These are phyloP conservation scores for Perithous albicinctus DNA, from an alignment of 2,888 invertebrate species.

Conservation along the genomic window DNA sequence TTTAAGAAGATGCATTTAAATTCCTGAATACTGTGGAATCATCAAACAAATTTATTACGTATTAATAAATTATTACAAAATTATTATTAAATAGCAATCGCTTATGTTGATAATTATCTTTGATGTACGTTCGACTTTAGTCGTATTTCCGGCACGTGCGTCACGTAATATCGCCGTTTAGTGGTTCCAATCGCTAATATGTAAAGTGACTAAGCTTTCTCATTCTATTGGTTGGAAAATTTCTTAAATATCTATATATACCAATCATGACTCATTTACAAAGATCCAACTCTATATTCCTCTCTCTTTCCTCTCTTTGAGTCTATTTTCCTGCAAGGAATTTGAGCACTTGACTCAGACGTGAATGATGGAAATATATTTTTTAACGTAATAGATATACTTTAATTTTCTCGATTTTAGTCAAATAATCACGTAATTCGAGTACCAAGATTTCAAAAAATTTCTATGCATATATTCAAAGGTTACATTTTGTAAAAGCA, in stretches of 20 bases:
- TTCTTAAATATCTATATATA: background rate
- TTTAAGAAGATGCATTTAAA: too few species aligned
- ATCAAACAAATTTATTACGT: constrained; percentile 10
- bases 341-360: background rate
- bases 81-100: constrained; percentile 3
- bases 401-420: too few species aligned
- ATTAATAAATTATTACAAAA: too few species aligned
- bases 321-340: constrained; percentile 3
- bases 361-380: background rate
- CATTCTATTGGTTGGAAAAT: background rate
- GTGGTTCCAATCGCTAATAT: constrained; percentile 20
- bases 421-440: too few species aligned
- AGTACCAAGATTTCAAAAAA: too few species aligned
- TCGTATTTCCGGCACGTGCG: constrained; percentile 56
- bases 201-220: constrained; percentile 22
- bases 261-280: background rate
- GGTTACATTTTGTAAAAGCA: too few species aligned
- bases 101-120: constrained; percentile 1
- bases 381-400: too few species aligned
- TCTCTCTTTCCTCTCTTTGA: background rate
- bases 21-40: too few species aligned
- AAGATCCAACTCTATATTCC: too few species aligned
- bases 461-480: too few species aligned
- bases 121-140: background rate
- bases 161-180: background rate